phyloP scores from a whole-genome alignment of 1,140 invertebrate species.

The Sarcophaga peregrina region DNA sequence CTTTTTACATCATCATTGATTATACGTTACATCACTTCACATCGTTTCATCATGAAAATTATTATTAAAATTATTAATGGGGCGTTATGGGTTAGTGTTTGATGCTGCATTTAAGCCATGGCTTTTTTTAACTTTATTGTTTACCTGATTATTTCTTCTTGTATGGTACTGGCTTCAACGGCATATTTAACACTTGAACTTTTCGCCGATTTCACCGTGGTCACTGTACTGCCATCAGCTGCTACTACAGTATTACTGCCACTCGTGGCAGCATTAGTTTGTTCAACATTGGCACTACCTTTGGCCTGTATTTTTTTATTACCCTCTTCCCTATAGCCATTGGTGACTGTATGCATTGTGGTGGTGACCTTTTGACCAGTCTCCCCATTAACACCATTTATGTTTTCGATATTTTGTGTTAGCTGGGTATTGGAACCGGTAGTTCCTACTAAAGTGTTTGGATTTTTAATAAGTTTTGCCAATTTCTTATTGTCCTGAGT shows the following conservation, averaged over 20 bases:
- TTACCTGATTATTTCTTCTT: constrained; percentile 63
- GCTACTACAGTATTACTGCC: constrained; percentile 51
- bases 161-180: constrained; percentile 61
- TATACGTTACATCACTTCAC: not conserved
- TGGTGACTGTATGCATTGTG: constrained; percentile 45
- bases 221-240: constrained; percentile 54
- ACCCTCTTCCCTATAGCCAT: constrained; percentile 48
- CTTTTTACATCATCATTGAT: not conserved
- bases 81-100: constrained; percentile 22
- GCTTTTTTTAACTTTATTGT: constrained; percentile 32
- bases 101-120: not conserved
- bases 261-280: constrained; percentile 48
- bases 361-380: constrained; percentile 33
- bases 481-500: constrained; percentile 4
- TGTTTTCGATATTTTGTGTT: not conserved
- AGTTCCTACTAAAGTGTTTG: not conserved
- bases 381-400: constrained; percentile 25
- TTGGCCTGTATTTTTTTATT: constrained; percentile 49
- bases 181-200: constrained; percentile 57
- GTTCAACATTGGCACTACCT: constrained; percentile 53
- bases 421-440: constrained; percentile 28
- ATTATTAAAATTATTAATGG: too few relatives aligned
- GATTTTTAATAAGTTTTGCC: constrained; percentile 16
- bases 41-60: not conserved
- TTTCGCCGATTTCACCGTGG: constrained; percentile 51